A percentile compares a stretch with the other conserved stretches of the same genome.
phyloP scores from a whole-genome alignment of 2,797 vertebrate genomes.

The Macropus fuliginosus region DNA sequence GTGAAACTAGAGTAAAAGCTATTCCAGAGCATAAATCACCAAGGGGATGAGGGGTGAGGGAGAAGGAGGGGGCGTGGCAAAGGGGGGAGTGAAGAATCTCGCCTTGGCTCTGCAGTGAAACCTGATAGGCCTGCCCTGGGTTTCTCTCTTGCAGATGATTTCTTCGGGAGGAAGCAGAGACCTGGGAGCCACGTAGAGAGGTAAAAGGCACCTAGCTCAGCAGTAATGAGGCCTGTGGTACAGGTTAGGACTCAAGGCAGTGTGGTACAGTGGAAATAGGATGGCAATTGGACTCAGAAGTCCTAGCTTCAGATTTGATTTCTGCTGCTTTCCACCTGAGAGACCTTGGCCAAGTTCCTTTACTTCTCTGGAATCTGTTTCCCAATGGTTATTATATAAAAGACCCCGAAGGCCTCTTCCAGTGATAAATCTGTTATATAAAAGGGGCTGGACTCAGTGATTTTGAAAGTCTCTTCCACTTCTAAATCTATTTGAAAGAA shows the following conservation, averaged over 20 bases:
- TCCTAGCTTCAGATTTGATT: neutral
- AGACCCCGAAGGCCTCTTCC: no score
- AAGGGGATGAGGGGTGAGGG: rapidly evolving
- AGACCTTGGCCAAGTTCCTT: neutral
- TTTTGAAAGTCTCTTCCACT: neutral
- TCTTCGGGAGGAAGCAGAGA: neutral
- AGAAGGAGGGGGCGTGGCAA: neutral
- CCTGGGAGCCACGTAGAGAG: neutral
- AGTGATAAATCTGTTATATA: no score
- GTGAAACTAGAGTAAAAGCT: neutral
- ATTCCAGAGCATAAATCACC: neutral
- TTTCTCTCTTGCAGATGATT: neutral
- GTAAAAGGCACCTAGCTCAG: neutral
- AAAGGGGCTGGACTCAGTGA: neutral
- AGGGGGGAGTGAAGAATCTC: neutral
- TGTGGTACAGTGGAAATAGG: neutral
- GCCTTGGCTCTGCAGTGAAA: neutral
- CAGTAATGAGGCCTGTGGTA: neutral
- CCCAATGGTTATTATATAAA: neutral
- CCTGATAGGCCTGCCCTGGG: neutral
- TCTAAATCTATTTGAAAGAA: neutral
- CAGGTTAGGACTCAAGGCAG: neutral
- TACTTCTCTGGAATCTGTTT: neutral
- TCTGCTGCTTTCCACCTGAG: neutral
- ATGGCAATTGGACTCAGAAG: neutral